Base-by-base conservation (phyloP, 2,888 invertebrate species). In the Antheraea assamensis region DNA sequence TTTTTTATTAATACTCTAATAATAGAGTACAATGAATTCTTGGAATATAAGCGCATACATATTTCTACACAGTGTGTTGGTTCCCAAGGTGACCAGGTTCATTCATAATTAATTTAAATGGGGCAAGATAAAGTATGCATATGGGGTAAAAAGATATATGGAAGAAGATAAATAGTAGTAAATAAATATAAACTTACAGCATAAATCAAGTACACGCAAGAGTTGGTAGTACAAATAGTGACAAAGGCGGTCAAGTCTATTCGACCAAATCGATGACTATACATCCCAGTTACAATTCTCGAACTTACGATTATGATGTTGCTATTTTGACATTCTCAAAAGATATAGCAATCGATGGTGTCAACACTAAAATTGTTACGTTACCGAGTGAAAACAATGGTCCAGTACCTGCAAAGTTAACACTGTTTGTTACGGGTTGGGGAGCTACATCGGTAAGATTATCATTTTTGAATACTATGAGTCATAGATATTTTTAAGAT, bases 231-330 rank as follows among this genome's bases (percentile, higher is more conserved):
- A 83, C 90, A 0, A 71, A 85, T 10, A 77, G 88, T 0, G 78
- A 88, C 10, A 80, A 78, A 10, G 95, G 94, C 1, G 95, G 95
- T 0, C 81, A 75, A 1, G 72, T 87, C 74, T 95, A 95, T 74
- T 80, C 83, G 2, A 86, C 95, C 0, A 81, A 80, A 0, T 68
- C 72, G 0, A 83, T 90, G 24, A 76, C 73, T 1, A 78, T 78
- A 1, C 95, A 95, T 77, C 91, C 92, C 0, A 71, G 77, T 0
- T 95, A 92, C 80, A 89, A 95, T 75, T 30, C 77, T 0, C n/a
- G 21, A 0, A 89, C 86, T 0, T 83, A 83, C 17, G 94, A 95
- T 79, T 94, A 92, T 74, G 95, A 95, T 70, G 88, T 95, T 0
- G 95, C 88, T 0, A 76, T 95, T 4, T 82, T 95, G 30, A 82